Conservation (phyloP, 2,888 invertebrate species). For the Ariolimax columbianus region DNA sequence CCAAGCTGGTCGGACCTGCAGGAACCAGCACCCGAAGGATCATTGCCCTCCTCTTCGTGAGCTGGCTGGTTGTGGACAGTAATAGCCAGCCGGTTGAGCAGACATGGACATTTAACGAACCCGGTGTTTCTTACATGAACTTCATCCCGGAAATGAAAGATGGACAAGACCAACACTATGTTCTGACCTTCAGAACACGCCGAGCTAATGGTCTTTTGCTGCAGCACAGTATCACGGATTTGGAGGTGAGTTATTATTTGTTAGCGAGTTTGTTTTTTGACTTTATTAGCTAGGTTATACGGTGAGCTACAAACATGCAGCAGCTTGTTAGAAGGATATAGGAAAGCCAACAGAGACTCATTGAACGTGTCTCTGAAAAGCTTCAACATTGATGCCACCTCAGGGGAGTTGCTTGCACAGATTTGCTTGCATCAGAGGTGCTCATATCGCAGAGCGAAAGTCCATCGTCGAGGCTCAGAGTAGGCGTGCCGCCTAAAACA, state of each 20-base stretch:
- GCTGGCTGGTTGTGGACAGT: not conserved
- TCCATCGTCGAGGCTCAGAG: too few species aligned
- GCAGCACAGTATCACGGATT: constrained; percentile 62
- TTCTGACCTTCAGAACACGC: constrained; percentile 64
- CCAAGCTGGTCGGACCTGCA: not conserved
- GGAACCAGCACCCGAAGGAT: not conserved
- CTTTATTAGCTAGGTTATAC: too few species aligned
- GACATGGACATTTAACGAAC: constrained; percentile 65
- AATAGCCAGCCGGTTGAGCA: constrained; percentile 26
- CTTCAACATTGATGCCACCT: too few species aligned
- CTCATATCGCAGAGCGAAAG: too few species aligned
- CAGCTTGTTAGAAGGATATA: too few species aligned
- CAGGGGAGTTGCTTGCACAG: too few species aligned
- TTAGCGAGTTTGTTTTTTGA: too few species aligned
- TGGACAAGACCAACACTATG: constrained; percentile 62
- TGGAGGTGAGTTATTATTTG: constrained; percentile 32
- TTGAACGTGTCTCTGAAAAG: too few species aligned
- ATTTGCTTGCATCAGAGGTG: too few species aligned
- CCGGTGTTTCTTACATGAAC: constrained; percentile 60
- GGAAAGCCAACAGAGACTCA: too few species aligned
- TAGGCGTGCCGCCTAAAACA: too few species aligned
- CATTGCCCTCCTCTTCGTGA: not conserved
- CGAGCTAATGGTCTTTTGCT: constrained; percentile 66
- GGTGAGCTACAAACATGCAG: too few species aligned
- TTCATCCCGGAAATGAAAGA: constrained; percentile 61